Conservation (phyloP, 2,113 vertebrate species). For the Balaenoptera acutorostrata region DNA sequence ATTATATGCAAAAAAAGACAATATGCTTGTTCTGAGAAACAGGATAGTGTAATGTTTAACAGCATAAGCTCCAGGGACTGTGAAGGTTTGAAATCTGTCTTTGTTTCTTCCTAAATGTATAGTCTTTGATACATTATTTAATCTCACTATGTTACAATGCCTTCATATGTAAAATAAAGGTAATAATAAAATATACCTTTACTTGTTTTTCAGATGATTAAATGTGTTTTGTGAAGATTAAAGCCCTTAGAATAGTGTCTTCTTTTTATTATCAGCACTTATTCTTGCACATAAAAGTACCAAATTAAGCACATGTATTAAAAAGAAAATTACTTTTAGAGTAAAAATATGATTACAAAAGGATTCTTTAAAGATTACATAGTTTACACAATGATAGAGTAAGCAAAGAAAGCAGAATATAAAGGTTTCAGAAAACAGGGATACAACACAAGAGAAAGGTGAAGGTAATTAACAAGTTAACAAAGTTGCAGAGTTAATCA, state of each 20-base stretch:
- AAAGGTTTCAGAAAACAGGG: neutral
- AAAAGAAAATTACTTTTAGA: neutral
- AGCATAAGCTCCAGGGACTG: neutral
- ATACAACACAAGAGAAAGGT: neutral
- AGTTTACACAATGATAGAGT: neutral
- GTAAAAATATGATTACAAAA: neutral
- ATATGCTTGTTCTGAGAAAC: neutral
- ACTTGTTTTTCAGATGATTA: neutral
- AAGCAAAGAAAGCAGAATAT: neutral
- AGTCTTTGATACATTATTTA: neutral
- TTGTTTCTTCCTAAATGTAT: neutral
- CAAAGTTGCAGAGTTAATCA: neutral
- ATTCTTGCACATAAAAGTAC: slow-evolving; percentile 6
- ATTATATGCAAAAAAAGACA: neutral
- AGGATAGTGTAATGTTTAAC: neutral
- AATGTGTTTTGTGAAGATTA: neutral
- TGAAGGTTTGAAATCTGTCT: neutral
- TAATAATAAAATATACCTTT: neutral
- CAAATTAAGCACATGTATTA: neutral
- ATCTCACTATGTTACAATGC: neutral
- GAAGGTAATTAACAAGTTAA: neutral
- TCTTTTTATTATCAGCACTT: neutral
- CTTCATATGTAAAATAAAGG: neutral
- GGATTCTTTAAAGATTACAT: neutral
- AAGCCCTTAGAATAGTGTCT: neutral